These are phyloP conservation scores for Colaptes auratus DNA, from an alignment of 2,113 vertebrate genomes.

Conservation along the genomic window DNA sequence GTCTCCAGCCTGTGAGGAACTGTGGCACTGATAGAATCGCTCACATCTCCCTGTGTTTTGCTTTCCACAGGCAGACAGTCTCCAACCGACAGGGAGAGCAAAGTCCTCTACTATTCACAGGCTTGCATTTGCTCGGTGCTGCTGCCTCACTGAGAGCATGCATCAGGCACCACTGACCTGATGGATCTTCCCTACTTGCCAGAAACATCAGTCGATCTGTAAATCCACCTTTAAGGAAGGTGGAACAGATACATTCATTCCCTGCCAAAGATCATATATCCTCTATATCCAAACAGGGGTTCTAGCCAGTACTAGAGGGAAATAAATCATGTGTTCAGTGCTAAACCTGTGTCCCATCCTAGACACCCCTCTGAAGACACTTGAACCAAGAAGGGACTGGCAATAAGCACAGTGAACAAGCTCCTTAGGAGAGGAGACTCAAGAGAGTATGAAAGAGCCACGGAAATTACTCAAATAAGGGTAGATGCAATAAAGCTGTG, in stretches of 20 bases:
- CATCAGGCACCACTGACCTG: fast-evolving
- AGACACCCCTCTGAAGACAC: not conserved
- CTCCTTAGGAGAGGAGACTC: not conserved
- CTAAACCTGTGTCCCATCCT: not conserved
- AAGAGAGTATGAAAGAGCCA: not conserved
- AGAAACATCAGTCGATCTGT: not conserved
- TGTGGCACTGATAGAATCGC: not conserved
- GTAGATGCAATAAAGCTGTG: not conserved
- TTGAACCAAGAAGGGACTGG: not conserved
- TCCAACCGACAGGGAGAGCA: fast-evolving
- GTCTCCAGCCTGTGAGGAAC: slow-evolving; percentile 18
- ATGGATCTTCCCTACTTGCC: not conserved
- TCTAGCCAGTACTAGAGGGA: not conserved
- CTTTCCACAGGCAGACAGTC: not conserved
- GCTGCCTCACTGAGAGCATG: not conserved
- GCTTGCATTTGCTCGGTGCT: no score
- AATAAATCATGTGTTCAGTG: not conserved
- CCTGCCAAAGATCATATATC: not conserved
- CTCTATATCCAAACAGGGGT: not conserved
- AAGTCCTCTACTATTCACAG: fast-evolving
- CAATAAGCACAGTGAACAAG: not conserved
- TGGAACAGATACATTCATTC: not conserved
- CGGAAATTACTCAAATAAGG: not conserved
- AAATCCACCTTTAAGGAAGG: not conserved
- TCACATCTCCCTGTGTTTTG: not conserved